Conservation (phyloP, 2,797 vertebrate species). For the Sciurus vulgaris region DNA sequence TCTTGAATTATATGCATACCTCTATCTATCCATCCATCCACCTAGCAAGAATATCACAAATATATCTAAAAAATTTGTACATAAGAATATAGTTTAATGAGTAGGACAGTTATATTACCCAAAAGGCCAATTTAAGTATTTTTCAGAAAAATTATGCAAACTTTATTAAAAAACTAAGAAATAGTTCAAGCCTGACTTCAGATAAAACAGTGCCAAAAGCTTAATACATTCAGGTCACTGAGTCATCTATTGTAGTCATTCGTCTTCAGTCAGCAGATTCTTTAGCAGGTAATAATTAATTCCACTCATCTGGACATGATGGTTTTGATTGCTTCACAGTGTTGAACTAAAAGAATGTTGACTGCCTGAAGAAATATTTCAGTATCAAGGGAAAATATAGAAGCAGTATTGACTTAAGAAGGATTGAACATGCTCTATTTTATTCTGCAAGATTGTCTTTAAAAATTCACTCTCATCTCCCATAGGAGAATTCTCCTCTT, state of each 20-base stretch:
- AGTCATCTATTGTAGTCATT: not conserved
- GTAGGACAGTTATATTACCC: not conserved
- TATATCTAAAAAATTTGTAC: not conserved
- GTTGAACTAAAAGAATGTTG: constrained; percentile 11
- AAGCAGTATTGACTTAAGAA: not conserved
- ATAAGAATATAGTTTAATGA: not conserved
- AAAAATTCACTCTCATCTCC: not conserved
- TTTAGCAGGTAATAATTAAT: not conserved
- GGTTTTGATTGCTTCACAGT: not conserved
- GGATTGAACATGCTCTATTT: not conserved
- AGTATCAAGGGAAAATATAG: not conserved
- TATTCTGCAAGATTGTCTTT: constrained; percentile 28
- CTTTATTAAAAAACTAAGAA: constrained; percentile 35
- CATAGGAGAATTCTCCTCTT: not conserved
- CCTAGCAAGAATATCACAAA: not conserved
- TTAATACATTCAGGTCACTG: not conserved
- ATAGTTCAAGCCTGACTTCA: not conserved
- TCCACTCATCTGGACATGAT: not conserved
- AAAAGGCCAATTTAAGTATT: not conserved
- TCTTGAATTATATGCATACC: not conserved
- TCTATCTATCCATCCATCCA: not conserved
- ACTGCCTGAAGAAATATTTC: constrained; percentile 8
- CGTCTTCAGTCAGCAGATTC: constrained; percentile 6
- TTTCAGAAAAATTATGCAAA: constrained; percentile 29
- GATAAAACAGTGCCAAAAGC: constrained; percentile 25